Evolutionary conservation across 2,888 invertebrate species (phyloP).

Genomic region (Hesperia comma): DNA sequence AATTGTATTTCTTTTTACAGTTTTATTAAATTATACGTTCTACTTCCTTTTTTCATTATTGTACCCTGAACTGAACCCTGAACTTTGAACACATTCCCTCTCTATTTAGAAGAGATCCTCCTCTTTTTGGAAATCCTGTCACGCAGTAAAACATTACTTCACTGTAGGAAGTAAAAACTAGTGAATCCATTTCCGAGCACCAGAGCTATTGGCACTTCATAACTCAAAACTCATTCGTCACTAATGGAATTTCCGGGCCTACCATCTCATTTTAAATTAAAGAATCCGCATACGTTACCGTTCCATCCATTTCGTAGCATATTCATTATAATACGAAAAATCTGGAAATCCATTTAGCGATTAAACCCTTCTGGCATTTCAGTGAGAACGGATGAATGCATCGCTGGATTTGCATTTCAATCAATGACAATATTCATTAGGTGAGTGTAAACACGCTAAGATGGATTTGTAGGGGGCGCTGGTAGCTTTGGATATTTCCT

Average conservation of each 20-base stretch:
- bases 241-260: constrained; percentile 18
- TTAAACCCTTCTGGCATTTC: constrained; percentile 48
- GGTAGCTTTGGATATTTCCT: neutral
- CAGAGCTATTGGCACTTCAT: neutral
- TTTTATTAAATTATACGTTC: no score
- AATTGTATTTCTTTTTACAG: no score
- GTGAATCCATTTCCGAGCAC: no score
- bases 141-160: no score
- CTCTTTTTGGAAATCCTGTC: no score
- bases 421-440: constrained; percentile 67
- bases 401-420: constrained; percentile 60
- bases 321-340: constrained; percentile 38
- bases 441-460: constrained; percentile 49
- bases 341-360: constrained; percentile 52
- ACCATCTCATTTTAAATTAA: constrained; percentile 21
- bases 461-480: constrained; percentile 35
- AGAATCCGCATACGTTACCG: constrained; percentile 13
- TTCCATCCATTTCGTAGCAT: constrained; percentile 12
- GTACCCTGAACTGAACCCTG: no score
- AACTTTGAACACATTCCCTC: no score
- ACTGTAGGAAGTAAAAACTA: no score
- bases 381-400: constrained; percentile 47
- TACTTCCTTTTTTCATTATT: no score
- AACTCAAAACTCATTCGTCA: constrained; percentile 6
- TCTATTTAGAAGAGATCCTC: no score